Evolutionary conservation across 1,140 invertebrate genomes (phyloP), one percentile per base, ranked within the genome.

Genomic region (Coenobita brevimanus): DNA sequence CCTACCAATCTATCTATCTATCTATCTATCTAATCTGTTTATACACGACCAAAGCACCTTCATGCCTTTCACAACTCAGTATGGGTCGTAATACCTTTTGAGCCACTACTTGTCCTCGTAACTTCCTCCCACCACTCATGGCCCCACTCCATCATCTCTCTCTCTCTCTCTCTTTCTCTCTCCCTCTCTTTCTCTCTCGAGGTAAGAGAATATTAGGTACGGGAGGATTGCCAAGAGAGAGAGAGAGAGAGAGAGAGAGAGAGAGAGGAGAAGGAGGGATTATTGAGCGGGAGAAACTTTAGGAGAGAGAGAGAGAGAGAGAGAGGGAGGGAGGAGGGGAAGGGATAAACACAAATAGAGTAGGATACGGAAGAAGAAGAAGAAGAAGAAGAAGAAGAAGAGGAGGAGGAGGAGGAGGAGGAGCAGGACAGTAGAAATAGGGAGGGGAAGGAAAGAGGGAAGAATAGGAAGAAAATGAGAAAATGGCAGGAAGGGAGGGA

Each of bases 191-290:
- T 69, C 15, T 69, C 27, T n/a, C 54, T n/a, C n/a, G 54, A 10
- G n/a, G 10, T 57, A 57, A 57, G n/a, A 13, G 13, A 57, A 57
- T 10, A 57, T 10, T 13, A n/a, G 13, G 13, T 57, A 13, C n/a
- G 69, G 24, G 33, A 36, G 24, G 33, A 21, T 21, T 41, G 57
- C 21, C 46, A 27, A 79, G 75, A 79, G 75, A 79, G 75, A 54
- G 50, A 79, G 75, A 54, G 21, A 79, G 76, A 33, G 41, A 79
- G 43, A 33, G 46, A 27, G 43, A 57, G 76, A 54, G n/a, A 57
- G 21, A 0, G 41, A 78, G 1, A 46, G 41, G 30, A 8, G 33
- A 17, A 13, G 10, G 24, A 43, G 2, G 13, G 33, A 3, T 17
- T 10, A 13, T 10, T 1, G 3, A 15, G 33, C 13, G 24, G 33